A percentile compares a stretch with the other conserved stretches of the same genome.
Conservation (phyloP, 2,888 invertebrate genomes). For the Heteropelma amictum region DNA sequence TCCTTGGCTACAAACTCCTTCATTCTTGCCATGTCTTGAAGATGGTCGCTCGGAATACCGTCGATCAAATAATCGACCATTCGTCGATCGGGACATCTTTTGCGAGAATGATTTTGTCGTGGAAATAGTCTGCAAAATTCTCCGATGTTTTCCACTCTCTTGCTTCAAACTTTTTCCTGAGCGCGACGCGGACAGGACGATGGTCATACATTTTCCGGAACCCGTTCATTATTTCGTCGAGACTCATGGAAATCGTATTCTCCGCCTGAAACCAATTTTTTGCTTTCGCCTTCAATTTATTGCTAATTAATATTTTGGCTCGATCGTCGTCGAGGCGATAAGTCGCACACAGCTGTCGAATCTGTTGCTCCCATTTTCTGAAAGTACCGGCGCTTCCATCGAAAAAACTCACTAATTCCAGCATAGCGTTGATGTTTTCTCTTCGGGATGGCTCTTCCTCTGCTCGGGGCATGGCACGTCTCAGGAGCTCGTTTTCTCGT, state of each 20-base stretch:
- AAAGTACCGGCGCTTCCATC: conserved; percentile 41
- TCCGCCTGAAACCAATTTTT: conserved; percentile 45
- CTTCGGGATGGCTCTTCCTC: neutral
- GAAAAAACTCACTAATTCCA: conserved; percentile 29
- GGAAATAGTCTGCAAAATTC: conserved; percentile 53
- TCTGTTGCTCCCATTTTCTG: conserved; percentile 29
- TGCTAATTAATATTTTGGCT: conserved; percentile 33
- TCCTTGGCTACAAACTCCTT: too few relatives aligned
- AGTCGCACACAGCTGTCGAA: conserved; percentile 22
- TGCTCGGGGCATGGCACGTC: neutral
- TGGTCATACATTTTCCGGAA: conserved; percentile 51
- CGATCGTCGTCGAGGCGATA: conserved; percentile 30
- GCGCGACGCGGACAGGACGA: conserved; percentile 29
- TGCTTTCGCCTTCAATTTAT: conserved; percentile 34
- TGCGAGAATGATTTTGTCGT: conserved; percentile 53
- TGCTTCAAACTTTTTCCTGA: conserved; percentile 46
- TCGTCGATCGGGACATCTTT: conserved; percentile 49
- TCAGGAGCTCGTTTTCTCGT: conserved; percentile 11
- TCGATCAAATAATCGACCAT: too few relatives aligned
- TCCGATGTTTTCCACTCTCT: conserved; percentile 47
- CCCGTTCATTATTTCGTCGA: conserved; percentile 45
- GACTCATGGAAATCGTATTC: conserved; percentile 12
- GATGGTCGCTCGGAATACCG: too few relatives aligned
- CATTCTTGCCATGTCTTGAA: too few relatives aligned
- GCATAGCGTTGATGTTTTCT: conserved; percentile 31